Evolutionary conservation across 92 coral and sea anemone species (phyloP).

Genomic region (Phenganax subtilis): DNA sequence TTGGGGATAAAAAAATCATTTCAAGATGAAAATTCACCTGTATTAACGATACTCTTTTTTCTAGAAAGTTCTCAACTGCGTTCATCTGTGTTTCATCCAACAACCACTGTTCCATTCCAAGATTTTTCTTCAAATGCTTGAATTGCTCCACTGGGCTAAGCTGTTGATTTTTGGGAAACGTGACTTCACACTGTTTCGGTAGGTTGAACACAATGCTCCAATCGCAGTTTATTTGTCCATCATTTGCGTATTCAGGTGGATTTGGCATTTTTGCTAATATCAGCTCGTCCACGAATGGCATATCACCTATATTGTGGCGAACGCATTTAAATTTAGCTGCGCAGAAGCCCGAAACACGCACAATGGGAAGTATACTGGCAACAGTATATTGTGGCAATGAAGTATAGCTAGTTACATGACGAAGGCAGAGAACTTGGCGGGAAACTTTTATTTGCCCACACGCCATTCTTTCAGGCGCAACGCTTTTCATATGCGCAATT

Average conservation of each 20-base stretch:
- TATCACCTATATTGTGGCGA: neutral
- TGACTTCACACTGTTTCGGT: neutral
- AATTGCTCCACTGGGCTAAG: constrained; percentile 27
- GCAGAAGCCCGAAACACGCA: neutral
- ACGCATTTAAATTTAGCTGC: too few relatives aligned
- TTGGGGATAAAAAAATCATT: too few relatives aligned
- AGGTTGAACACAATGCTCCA: constrained; percentile 59
- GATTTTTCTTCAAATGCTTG: constrained; percentile 40
- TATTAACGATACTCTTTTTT: constrained; percentile 56
- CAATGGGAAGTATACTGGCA: neutral
- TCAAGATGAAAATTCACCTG: constrained; percentile 46
- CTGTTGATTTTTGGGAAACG: neutral
- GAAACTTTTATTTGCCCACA: too few relatives aligned
- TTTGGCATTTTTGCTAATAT: neutral
- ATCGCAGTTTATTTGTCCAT: constrained; percentile 44
- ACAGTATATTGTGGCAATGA: neutral
- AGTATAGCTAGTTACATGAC: neutral
- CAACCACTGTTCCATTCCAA: constrained; percentile 4
- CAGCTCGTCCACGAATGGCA: constrained; percentile 19
- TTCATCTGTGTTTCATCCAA: constrained; percentile 65
- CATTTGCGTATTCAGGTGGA: constrained; percentile 46
- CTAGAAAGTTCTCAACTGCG: constrained; percentile 61
- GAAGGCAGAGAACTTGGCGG: too few relatives aligned
- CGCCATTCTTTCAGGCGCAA: too few relatives aligned
- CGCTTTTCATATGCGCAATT: too few relatives aligned